Conservation (phyloP, 2,888 invertebrate genomes). For the Agrilus cyanescens region DNA sequence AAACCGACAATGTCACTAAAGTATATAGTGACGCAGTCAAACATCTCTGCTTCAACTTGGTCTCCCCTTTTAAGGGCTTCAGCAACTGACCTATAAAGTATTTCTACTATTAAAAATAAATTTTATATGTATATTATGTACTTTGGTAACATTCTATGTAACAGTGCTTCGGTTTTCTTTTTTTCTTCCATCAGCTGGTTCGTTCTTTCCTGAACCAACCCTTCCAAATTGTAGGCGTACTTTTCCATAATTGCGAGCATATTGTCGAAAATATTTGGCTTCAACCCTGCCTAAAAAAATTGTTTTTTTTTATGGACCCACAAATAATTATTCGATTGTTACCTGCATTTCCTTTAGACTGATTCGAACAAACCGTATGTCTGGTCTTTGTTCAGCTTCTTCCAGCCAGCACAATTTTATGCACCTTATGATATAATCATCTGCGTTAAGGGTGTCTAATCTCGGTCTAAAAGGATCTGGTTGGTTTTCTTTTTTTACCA, state of each 20-base stretch:
- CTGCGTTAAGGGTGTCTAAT: conserved; percentile 49
- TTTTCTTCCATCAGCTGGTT: conserved; percentile 73
- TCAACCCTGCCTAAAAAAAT: conserved; percentile 44
- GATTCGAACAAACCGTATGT: conserved; percentile 61
- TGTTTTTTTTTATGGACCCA: not conserved
- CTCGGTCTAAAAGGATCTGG: conserved; percentile 52
- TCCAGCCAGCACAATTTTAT: conserved; percentile 75
- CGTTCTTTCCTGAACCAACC: conserved; percentile 71
- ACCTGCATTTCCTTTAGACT: conserved; percentile 70
- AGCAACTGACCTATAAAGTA: conserved; percentile 55
- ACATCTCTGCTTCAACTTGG: conserved; percentile 68
- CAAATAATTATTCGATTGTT: conserved; percentile 35
- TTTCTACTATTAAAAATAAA: not conserved
- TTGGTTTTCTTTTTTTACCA: conserved; percentile 27
- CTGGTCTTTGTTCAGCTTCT: conserved; percentile 64
- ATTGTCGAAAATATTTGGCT: conserved; percentile 79
- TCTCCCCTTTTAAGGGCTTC: conserved; percentile 69
- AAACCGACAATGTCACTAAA: conserved; percentile 81
- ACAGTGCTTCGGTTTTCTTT: conserved; percentile 68
- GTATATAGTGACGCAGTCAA: conserved; percentile 70
- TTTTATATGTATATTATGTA: too few relatives aligned
- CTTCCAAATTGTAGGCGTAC: conserved; percentile 77
- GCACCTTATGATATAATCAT: conserved; percentile 62
- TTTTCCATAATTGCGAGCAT: conserved; percentile 88
- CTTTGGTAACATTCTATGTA: conserved; percentile 80